phyloP scores from a whole-genome alignment of 1,140 invertebrate genomes.

The Cyclina sinensis region DNA sequence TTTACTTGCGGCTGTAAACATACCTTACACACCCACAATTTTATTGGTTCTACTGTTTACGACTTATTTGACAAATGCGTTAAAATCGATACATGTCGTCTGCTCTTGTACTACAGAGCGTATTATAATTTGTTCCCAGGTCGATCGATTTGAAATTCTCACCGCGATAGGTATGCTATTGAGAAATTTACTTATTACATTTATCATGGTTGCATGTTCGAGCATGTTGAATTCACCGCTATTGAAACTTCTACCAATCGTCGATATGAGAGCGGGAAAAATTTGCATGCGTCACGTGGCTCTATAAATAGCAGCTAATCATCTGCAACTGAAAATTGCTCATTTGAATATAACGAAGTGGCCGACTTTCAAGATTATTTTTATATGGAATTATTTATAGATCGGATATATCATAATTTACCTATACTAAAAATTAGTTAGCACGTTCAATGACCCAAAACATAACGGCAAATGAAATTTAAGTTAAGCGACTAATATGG shows the following conservation, averaged over 20 bases:
- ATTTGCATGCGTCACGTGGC: slow-evolving; percentile 58
- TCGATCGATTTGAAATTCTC: slow-evolving; percentile 38
- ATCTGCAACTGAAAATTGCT: slow-evolving; percentile 23
- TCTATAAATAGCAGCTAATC: slow-evolving; percentile 48
- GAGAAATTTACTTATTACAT: slow-evolving; percentile 53
- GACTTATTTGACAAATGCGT: slow-evolving; percentile 18
- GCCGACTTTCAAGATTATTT: neutral
- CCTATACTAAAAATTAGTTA: slow-evolving; percentile 1
- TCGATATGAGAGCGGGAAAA: slow-evolving; percentile 53
- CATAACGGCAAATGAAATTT: neutral
- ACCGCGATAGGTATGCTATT: slow-evolving; percentile 53
- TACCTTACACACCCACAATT: neutral
- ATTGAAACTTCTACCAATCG: slow-evolving; percentile 56
- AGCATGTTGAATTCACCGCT: slow-evolving; percentile 42
- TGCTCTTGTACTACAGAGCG: slow-evolving; percentile 23
- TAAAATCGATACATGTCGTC: slow-evolving; percentile 36
- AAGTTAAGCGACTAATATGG: slow-evolving; percentile 6
- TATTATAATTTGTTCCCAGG: slow-evolving; percentile 41
- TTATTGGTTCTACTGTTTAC: slow-evolving; percentile 7
- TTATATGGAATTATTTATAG: slow-evolving; percentile 43
- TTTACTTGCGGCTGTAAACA: neutral
- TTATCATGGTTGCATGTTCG: slow-evolving; percentile 28
- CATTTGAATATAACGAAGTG: slow-evolving; percentile 60
- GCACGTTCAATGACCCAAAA: slow-evolving; percentile 21
- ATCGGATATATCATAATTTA: slow-evolving; percentile 25